Evolutionary conservation across 2,797 vertebrate species (phyloP).

Genomic region (Graptemys geographica): DNA sequence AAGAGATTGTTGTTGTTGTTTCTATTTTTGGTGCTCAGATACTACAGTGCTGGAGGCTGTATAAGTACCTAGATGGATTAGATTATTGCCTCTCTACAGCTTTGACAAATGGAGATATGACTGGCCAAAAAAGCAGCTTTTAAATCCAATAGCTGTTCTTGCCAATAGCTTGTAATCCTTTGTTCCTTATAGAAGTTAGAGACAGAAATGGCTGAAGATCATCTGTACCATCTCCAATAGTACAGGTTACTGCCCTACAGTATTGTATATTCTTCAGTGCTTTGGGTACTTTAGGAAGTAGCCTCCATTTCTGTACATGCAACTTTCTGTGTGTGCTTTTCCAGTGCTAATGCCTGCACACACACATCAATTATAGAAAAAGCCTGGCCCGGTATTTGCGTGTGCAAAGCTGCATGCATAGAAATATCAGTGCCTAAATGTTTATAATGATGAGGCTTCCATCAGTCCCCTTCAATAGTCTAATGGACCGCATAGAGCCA

Average conservation of each 20-base stretch:
- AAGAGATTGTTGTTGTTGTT: background rate
- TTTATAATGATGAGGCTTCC: background rate
- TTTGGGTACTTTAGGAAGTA: background rate
- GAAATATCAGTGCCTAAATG: background rate
- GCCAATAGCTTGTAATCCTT: background rate
- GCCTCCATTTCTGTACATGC: background rate
- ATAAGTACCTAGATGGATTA: background rate
- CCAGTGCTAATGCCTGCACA: background rate
- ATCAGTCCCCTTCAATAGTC: background rate
- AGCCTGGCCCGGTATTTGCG: background rate
- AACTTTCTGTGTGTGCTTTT: rapidly evolving
- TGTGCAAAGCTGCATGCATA: background rate
- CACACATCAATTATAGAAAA: background rate
- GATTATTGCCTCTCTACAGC: background rate
- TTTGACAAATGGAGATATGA: background rate
- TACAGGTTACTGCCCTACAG: background rate
- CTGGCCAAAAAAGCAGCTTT: background rate
- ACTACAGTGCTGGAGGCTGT: background rate
- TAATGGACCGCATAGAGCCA: background rate
- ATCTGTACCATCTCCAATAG: background rate
- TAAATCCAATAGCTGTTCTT: background rate
- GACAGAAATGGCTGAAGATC: background rate
- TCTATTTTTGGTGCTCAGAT: background rate
- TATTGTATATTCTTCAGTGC: background rate
- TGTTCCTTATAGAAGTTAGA: background rate